Conservation (phyloP, 1,140 invertebrate genomes). For the Dreissena rostriformis region DNA sequence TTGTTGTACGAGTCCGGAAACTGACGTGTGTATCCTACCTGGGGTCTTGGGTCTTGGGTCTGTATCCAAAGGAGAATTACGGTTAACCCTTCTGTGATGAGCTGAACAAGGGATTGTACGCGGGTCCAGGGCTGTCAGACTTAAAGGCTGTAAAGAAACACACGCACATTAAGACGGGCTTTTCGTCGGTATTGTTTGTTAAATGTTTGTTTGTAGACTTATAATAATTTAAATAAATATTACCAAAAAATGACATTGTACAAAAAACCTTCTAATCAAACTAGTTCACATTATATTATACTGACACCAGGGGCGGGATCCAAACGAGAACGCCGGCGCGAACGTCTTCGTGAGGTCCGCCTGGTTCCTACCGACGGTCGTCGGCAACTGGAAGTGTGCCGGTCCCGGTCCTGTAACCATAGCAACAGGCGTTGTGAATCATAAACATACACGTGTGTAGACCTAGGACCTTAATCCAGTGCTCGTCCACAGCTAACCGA, state of each 20-base stretch:
- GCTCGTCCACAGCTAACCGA: too few species aligned
- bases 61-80: conserved; percentile 90
- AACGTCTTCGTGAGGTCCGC: conserved; percentile 26
- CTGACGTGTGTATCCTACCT: conserved; percentile 35
- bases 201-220: too few species aligned
- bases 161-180: too few species aligned
- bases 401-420: conserved; percentile 45
- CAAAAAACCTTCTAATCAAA: too few species aligned
- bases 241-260: too few species aligned
- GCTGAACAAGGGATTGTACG: conserved; percentile 89
- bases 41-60: conserved; percentile 81
- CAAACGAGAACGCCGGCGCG: conserved; percentile 47
- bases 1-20: too few species aligned
- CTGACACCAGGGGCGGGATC: conserved; percentile 47
- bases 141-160: conserved; percentile 52
- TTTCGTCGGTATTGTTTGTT: too few species aligned
- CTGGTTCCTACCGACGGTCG: conserved; percentile 34
- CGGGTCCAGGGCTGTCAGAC: conserved; percentile 80
- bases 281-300: background rate
- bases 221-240: too few species aligned
- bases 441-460: too few species aligned
- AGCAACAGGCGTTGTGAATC: background rate
- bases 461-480: too few species aligned
- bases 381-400: conserved; percentile 30
- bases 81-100: conserved; percentile 90